Evolutionary conservation across 2,113 vertebrate species (phyloP), one percentile per base, ranked within the genome.

Genomic region (Oryzias javanicus): DNA sequence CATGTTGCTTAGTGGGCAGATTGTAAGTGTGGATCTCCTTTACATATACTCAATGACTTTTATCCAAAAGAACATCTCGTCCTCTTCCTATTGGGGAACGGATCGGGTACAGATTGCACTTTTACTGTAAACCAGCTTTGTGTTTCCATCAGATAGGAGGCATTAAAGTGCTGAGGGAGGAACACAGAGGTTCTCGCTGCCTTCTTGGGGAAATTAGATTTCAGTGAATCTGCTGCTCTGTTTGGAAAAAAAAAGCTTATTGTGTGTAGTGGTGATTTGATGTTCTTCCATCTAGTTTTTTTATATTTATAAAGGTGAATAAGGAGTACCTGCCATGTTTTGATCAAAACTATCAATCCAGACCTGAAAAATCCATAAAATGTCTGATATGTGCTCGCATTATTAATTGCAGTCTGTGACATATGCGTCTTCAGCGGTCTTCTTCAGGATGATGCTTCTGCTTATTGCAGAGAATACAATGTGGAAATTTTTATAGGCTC

Each of bases 91-190:
- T 85, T 88, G 82, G 81, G 70, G 65, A 79, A 86, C 85, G 52
- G 80, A 65, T 67, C 61, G 54, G 52, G 65, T 10, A 42, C 72
- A 78, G 78, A 85, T 74, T 64, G 70, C 60, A 64, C 53, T 85
- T 89, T 87, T 81, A 81, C 82, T 68, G 78, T 74, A 57, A 71
- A 80, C 70, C 87, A 89, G 89, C 74, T 88, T 87, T 90, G 72
- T 87, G 85, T 90, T 86, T 85, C 42, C 64, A 60, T 80, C 60
- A 62, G 56, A 76, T 55, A 42, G 60, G 80, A 64, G 35, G 64
- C 24, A 63, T 72, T 72, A 81, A 83, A 76, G 53, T 46, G 74
- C 41, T 42, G 51, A 52, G 70, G 47, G 47, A 60, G 58, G 68
- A 78, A 65, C 45, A 53, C 74, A n/a, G 63, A 72, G 60, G 55